Conservation (phyloP, 2,888 invertebrate genomes). For the Hypomecis punctinalis region DNA sequence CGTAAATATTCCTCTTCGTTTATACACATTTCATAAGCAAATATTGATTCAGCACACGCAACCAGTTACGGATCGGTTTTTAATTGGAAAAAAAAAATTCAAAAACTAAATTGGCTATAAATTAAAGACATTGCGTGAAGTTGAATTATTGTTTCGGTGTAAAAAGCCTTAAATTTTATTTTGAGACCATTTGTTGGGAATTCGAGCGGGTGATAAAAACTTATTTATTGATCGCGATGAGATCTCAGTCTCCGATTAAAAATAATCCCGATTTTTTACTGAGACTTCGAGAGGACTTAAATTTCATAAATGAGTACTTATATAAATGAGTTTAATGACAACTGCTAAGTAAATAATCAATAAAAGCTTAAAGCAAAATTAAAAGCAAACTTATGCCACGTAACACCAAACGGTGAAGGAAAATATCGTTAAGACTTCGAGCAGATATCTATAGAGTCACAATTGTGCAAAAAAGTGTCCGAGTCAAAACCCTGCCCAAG, state of each 20-base stretch:
- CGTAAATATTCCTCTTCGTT: constrained; percentile 17
- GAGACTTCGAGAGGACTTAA: no score
- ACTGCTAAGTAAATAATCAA: no score
- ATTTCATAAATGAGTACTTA: no score
- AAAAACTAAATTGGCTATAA: constrained; percentile 34
- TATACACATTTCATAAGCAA: constrained; percentile 12
- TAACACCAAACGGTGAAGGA: not conserved
- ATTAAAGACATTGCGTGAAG: constrained; percentile 31
- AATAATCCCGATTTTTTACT: no score
- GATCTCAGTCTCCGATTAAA: no score
- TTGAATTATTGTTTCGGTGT: constrained; percentile 23
- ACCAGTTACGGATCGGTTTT: constrained; percentile 37
- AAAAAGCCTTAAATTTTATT: constrained; percentile 1
- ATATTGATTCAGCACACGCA: constrained; percentile 36
- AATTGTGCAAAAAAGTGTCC: no score
- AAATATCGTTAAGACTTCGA: not conserved
- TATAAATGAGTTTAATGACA: no score
- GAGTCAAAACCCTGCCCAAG: no score
- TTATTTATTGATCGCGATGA: not conserved
- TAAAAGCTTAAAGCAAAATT: no score
- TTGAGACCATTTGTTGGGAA: constrained; percentile 8
- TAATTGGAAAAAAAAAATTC: constrained; percentile 37
- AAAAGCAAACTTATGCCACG: no score
- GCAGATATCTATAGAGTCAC: no score
- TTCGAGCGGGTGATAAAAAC: constrained; percentile 8